A percentile compares a stretch with the other conserved stretches of the same genome.
Evolutionary conservation across 2,797 vertebrate species (phyloP).

Genomic region (Poeciliopsis turneri): DNA sequence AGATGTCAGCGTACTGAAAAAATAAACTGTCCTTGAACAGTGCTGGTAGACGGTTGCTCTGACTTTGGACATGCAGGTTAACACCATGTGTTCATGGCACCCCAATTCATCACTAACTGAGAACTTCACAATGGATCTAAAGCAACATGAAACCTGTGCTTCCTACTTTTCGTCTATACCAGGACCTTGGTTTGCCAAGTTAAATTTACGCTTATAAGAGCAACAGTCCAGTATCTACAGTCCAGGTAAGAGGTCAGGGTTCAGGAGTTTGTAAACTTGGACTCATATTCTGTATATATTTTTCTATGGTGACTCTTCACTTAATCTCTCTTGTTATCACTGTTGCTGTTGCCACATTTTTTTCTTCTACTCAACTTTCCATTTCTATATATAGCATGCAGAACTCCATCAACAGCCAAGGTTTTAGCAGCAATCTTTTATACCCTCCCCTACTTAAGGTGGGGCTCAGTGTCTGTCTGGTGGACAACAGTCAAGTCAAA

Average conservation of each 20-base stretch:
- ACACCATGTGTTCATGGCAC: not conserved
- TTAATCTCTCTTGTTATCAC: not conserved
- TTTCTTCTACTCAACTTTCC: not conserved
- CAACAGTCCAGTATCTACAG: not conserved
- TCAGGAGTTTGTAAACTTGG: not conserved
- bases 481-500: not conserved
- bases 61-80: not conserved
- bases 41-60: not conserved
- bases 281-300: not conserved
- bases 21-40: not conserved
- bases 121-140: not conserved
- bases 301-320: not conserved
- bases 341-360: not conserved
- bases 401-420: not conserved
- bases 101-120: not conserved
- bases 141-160: not conserved
- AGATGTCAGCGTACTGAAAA: not conserved
- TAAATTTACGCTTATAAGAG: not conserved
- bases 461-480: not conserved
- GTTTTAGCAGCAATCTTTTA: not conserved
- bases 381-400: not conserved
- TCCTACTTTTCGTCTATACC: not conserved
- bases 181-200: not conserved
- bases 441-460: not conserved
- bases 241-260: not conserved